Percentiles rank a stretch among this genome's conserved stretches.
Evolutionary conservation across 2,797 vertebrate species (phyloP).

Genomic region (Erithacus rubecula): DNA sequence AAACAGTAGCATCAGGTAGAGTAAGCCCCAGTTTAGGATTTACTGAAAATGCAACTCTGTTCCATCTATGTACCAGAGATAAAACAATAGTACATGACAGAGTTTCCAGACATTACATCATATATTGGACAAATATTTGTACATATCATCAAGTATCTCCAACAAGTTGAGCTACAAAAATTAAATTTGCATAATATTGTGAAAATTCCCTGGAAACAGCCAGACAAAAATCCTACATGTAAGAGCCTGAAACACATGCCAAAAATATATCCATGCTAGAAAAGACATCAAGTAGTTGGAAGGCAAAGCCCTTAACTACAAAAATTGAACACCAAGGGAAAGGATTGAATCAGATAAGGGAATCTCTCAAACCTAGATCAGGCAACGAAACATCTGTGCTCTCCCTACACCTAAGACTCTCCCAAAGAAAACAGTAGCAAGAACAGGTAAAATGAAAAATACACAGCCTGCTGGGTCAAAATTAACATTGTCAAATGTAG

Average conservation of each 20-base stretch:
- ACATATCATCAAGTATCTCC: accelerated
- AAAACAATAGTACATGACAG: background rate
- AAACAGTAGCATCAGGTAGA: background rate
- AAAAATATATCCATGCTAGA: background rate
- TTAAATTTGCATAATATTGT: background rate
- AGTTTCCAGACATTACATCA: background rate
- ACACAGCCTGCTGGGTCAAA: background rate
- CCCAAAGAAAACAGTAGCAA: background rate
- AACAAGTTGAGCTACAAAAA: background rate
- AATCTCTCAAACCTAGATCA: background rate
- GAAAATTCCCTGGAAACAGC: background rate
- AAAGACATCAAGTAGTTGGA: background rate
- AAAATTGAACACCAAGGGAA: background rate
- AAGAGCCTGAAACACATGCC: background rate
- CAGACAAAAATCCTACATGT: background rate
- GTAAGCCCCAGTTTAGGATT: background rate
- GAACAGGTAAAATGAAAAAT: conserved; percentile 3
- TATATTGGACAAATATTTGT: background rate
- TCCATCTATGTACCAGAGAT: background rate
- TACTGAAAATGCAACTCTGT: background rate
- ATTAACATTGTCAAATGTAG: background rate
- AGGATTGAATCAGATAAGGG: background rate
- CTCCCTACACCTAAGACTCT: background rate
- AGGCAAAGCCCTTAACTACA: background rate
- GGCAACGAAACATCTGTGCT: background rate